These are phyloP conservation scores for Sminthopsis crassicaudata DNA, from an alignment of 2,113 vertebrate species.

Conservation along the genomic window DNA sequence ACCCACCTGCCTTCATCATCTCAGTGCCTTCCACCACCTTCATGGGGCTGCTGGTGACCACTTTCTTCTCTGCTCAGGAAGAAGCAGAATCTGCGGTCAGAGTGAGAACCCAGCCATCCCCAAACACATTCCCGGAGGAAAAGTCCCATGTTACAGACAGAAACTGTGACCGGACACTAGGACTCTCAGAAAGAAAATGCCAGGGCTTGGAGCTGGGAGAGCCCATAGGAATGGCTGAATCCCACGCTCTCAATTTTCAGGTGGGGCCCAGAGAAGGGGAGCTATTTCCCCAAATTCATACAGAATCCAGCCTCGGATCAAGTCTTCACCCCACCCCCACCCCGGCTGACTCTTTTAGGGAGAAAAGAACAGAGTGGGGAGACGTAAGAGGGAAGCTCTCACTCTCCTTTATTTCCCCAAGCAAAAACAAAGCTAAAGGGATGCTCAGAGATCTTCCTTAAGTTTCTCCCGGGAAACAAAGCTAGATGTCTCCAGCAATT, in stretches of 20 bases:
- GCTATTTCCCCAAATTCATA: neutral
- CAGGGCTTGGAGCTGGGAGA: neutral
- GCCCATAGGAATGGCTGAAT: neutral
- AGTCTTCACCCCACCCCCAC: neutral
- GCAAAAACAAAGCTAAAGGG: neutral
- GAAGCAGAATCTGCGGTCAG: neutral
- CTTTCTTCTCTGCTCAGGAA: conserved; percentile 79
- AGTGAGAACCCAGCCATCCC: too few relatives aligned
- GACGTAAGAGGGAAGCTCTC: neutral
- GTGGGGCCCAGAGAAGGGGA: neutral
- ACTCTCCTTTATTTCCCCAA: neutral
- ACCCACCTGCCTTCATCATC: conserved; percentile 91
- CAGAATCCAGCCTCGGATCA: neutral
- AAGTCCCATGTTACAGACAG: neutral
- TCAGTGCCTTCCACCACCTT: conserved; percentile 84
- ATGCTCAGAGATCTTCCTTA: too few relatives aligned
- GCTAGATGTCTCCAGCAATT: neutral
- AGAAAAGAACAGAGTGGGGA: neutral
- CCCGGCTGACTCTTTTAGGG: neutral
- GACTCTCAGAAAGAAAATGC: neutral
- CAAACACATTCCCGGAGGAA: conserved; percentile 3
- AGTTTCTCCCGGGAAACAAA: neutral
- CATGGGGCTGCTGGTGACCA: conserved; percentile 84
- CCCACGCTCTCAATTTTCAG: neutral
- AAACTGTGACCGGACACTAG: accelerated